A percentile compares a stretch with the other conserved stretches of the same genome.
These are phyloP conservation scores for Ctenochaetus hawaiiensis DNA, from an alignment of 2,797 vertebrate genomes.

Conservation along the genomic window DNA sequence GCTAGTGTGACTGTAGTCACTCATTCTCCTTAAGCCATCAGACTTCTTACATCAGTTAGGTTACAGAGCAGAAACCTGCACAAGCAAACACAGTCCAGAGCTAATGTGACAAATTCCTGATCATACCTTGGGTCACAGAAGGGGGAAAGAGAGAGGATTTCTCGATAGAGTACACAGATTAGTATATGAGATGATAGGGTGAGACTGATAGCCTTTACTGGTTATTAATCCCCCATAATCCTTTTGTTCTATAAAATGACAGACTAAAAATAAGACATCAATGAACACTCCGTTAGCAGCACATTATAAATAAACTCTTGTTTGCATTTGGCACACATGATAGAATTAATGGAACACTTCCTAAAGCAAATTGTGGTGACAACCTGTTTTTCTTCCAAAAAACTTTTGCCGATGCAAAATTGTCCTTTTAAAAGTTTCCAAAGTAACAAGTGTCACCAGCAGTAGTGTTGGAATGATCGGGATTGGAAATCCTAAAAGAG, in stretches of 20 bases:
- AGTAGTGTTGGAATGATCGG: not conserved
- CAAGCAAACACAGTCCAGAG: not conserved
- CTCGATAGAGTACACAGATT: conserved; percentile 9
- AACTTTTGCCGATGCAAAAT: not conserved
- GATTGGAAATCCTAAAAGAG: no score
- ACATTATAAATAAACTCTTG: not conserved
- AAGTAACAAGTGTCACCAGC: not conserved
- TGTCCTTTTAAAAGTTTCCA: not conserved
- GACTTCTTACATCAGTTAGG: not conserved
- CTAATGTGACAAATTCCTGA: not conserved
- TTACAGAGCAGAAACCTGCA: not conserved
- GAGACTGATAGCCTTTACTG: conserved; percentile 21
- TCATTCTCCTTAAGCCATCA: not conserved
- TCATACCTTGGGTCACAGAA: not conserved
- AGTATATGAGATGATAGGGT: conserved; percentile 15
- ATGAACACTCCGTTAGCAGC: not conserved
- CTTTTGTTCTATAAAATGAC: conserved; percentile 28
- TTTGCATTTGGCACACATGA: not conserved
- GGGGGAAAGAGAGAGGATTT: not conserved
- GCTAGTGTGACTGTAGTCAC: not conserved
- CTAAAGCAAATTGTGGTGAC: not conserved
- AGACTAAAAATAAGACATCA: not conserved
- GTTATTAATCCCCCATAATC: conserved; percentile 31
- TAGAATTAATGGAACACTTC: not conserved
- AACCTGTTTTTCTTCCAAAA: not conserved